Conservation (phyloP, 2,113 vertebrate genomes). For the Cisticola juncidis region DNA sequence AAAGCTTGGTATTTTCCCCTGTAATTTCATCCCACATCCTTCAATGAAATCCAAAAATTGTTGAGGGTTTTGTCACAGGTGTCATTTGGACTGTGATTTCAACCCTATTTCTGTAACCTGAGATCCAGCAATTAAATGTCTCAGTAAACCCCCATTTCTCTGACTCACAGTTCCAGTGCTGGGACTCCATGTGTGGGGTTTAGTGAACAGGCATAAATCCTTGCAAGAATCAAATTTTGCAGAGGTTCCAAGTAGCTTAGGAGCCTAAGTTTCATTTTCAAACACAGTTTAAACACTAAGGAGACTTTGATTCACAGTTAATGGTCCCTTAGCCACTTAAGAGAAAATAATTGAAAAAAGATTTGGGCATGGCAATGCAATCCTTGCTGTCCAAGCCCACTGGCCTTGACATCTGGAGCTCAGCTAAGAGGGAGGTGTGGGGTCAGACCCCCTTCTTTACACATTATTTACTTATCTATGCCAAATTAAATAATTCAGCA, state of each 20-base stretch:
- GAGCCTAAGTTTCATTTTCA: not conserved
- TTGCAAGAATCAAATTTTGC: not conserved
- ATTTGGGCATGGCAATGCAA: not conserved
- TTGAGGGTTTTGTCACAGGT: slow-evolving; percentile 15
- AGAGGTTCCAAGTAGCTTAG: not conserved
- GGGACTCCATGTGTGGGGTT: not conserved
- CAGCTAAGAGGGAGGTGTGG: not conserved
- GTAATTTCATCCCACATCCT: slow-evolving; percentile 11
- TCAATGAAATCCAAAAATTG: not conserved
- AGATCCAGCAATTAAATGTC: not conserved
- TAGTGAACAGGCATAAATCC: not conserved
- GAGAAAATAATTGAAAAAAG: not conserved
- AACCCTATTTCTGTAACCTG: not conserved
- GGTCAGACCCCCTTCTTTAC: not conserved
- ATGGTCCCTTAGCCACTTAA: not conserved
- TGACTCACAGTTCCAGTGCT: not conserved
- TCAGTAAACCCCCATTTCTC: not conserved
- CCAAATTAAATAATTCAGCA: not conserved
- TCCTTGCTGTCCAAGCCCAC: not conserved
- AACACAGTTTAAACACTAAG: not conserved
- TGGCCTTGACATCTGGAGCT: not conserved
- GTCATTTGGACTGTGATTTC: not conserved
- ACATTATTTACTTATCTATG: not conserved
- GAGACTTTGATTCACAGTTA: not conserved
- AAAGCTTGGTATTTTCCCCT: not conserved